A percentile compares a stretch with the other conserved stretches of the same genome.
Conservation (phyloP, 2,797 vertebrate genomes). For the Eptatretus atami region DNA sequence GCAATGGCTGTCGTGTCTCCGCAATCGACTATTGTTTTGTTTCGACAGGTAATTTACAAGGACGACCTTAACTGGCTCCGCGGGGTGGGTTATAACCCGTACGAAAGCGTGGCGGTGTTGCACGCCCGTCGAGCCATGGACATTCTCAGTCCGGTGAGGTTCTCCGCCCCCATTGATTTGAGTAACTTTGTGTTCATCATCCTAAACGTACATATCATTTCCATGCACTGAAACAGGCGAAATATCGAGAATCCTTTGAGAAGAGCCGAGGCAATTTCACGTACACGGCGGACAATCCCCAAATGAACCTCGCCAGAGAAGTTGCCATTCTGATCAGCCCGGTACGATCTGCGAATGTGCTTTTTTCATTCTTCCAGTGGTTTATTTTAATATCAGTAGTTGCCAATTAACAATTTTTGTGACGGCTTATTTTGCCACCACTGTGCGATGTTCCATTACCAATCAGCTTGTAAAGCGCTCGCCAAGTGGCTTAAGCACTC, state of each 20-base stretch:
- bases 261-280: slow-evolving; percentile 57
- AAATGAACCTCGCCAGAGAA: slow-evolving; percentile 34
- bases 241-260: slow-evolving; percentile 51
- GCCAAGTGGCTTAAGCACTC: no score
- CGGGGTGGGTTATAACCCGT: slow-evolving; percentile 58
- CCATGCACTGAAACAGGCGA: slow-evolving; percentile 20
- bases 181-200: no score
- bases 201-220: no score
- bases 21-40: neutral
- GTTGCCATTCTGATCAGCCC: slow-evolving; percentile 37
- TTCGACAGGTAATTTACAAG: slow-evolving; percentile 55
- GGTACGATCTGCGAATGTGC: slow-evolving; percentile 16
- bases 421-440: no score
- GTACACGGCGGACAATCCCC: slow-evolving; percentile 47
- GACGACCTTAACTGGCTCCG: slow-evolving; percentile 61
- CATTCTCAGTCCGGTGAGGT: slow-evolving; percentile 51
- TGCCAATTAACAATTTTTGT: no score
- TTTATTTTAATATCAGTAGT: no score
- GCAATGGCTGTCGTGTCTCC: no score
- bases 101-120: slow-evolving; percentile 48
- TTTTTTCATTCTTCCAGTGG: no score
- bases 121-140: slow-evolving; percentile 44
- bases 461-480: no score
- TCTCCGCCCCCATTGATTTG: no score
- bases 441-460: no score